Base-by-base conservation (phyloP, 35 echinoderm and acorn worm species). In the Ophiothrix spiculata region DNA sequence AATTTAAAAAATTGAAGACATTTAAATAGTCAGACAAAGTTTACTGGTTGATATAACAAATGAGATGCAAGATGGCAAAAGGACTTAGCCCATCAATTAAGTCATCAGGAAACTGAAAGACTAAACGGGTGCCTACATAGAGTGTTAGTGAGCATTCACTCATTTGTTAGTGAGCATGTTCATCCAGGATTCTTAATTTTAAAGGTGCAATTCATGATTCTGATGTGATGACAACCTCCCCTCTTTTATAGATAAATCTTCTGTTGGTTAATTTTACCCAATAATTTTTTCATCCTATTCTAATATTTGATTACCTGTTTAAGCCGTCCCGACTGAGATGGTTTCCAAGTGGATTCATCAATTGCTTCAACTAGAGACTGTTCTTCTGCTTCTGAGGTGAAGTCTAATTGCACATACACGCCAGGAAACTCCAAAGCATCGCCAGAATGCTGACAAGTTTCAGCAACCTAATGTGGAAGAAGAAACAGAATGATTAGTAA, bases 241-340 rank as follows among this genome's bases (percentile, higher is more conserved):
- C 32, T 25, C 41, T 17, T 45, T 15, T 38, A 12, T 46, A 81
- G 17, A 38, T 56, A 14, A 10, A 74, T n/a, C 19, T 33, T 31
- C 14, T 37, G 12, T n/a, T 25, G 23, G 10, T 23, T 12, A 13
- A n/a, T 1, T n/a, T 31, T 16, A 79, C 0, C 76, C 36, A 56
- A 2, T 21, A 31, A 34, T n/a, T 40, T 3, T 16, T 78, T 78
- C 33, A 15, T 32, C 33, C 33, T 33, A 12, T 25, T 38, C 39
- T 19, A 12, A 38, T 64, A 32, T 63, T 63, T 29, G 1, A 45
- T 2, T 1, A 95, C 93, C 90, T 95, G 95, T 88, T 97, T 97
- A 25, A 45, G 39, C 56, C 95, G 80, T 31, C 95, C 95, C 82
- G 95, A 97, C 64, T 97, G 95, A 35, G 95, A 97, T 17, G 88